A percentile compares a stretch with the other conserved stretches of the same genome.
phyloP scores from a whole-genome alignment of 2,797 vertebrate species.

The Sebastes iracundus region DNA sequence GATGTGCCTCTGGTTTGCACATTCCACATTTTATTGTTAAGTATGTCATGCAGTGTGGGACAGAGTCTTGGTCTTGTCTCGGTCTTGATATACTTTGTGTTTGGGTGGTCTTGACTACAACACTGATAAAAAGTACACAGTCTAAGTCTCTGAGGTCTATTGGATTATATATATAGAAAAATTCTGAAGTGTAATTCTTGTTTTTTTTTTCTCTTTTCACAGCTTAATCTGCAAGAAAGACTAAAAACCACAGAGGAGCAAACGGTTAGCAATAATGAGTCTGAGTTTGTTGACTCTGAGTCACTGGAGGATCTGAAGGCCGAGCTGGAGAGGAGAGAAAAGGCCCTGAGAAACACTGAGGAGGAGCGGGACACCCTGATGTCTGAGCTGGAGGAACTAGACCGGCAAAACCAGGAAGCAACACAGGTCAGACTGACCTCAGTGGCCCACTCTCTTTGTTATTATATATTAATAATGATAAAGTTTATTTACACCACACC shows the following conservation, averaged over 20 bases:
- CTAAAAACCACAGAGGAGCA: conserved; percentile 66
- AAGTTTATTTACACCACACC: neutral
- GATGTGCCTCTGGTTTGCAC: too few relatives aligned
- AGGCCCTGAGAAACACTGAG: conserved; percentile 81
- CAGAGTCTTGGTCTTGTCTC: too few relatives aligned
- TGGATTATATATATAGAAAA: neutral
- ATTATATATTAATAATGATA: neutral
- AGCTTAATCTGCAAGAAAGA: conserved; percentile 81
- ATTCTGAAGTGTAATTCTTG: neutral
- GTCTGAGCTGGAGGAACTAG: conserved; percentile 92
- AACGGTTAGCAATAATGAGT: conserved; percentile 28
- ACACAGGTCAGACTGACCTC: conserved; percentile 86
- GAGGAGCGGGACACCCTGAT: conserved; percentile 87
- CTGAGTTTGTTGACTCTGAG: conserved; percentile 51
- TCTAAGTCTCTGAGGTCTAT: neutral
- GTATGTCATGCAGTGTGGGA: too few relatives aligned
- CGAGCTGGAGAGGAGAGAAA: conserved; percentile 84
- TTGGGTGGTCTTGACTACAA: too few relatives aligned
- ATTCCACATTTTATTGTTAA: too few relatives aligned
- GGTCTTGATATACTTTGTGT: too few relatives aligned
- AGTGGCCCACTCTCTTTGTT: neutral
- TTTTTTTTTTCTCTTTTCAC: conserved; percentile 30
- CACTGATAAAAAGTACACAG: too few relatives aligned
- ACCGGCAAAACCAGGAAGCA: conserved; percentile 95
- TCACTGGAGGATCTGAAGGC: conserved; percentile 80